phyloP scores from a whole-genome alignment of 2,113 vertebrate species.

The Marmota monax region DNA sequence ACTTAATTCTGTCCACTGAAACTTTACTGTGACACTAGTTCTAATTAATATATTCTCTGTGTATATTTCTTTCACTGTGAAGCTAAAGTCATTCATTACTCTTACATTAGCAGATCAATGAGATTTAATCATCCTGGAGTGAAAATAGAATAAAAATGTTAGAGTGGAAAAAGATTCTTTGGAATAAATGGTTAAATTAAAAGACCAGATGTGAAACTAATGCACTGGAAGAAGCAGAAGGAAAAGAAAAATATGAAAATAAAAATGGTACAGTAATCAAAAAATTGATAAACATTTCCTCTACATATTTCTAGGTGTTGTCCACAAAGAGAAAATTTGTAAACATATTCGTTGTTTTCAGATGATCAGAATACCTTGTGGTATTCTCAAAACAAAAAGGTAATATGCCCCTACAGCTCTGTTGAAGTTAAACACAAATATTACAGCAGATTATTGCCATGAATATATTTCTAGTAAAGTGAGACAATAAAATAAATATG shows the following conservation, averaged over 20 bases:
- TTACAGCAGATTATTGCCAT: constrained; percentile 20
- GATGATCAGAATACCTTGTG: background rate
- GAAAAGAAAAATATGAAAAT: background rate
- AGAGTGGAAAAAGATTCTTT: background rate
- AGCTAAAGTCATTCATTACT: background rate
- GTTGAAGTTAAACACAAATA: background rate
- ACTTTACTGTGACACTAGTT: background rate
- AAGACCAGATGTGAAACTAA: background rate
- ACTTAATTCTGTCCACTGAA: background rate
- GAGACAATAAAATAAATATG: constrained; percentile 58
- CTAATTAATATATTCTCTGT: background rate
- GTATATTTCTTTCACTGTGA: background rate
- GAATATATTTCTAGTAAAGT: constrained; percentile 27
- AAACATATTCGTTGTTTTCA: background rate
- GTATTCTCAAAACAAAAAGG: background rate
- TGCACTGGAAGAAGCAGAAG: background rate
- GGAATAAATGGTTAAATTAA: background rate
- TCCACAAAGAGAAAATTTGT: constrained; percentile 19
- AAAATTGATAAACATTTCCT: background rate
- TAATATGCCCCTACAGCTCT: background rate
- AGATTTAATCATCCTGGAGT: background rate
- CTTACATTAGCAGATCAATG: background rate
- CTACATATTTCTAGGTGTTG: background rate
- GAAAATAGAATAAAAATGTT: background rate
- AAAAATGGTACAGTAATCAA: background rate